Evolutionary conservation across 2,888 invertebrate species (phyloP), one percentile per base, ranked within the genome.

Genomic region (Gandaritis pyraliata): DNA sequence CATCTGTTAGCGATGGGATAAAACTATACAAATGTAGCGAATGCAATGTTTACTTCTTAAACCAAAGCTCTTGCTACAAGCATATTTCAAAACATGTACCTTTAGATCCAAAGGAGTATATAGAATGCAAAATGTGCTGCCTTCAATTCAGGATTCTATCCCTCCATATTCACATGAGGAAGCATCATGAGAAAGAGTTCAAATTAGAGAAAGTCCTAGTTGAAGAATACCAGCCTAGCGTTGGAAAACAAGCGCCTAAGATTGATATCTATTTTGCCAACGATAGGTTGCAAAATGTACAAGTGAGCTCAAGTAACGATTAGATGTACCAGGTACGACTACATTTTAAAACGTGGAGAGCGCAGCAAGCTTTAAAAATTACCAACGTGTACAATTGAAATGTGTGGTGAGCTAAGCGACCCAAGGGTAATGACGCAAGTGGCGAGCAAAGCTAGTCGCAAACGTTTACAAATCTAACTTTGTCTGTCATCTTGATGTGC

Each of bases 81-180:
- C 87, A 87, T 16, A 68, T 70, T 0, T 7, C 58, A 0, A 60
- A 54, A 23, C 87, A 87, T 10, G 57, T 47, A 8, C 45, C 59
- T 0, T 56, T 87, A 2, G 78, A 86, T 8, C 65, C 80, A 0
- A 83, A 74, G n/a, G 72, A 77, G 1, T 87, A 77, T 49, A 86
- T 86, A 2, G 81, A 77, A 8, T 87, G 87, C 51, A 87, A 87
- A 47, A 62, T 86, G 0, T 87, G 87, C 50, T 73, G 78, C 2
- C 70, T 86, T 0, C 86, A 85, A 55, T 85, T 87, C 52, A 62
- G 74, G 1, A 77, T 82, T 0, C 71, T 76, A 15, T 70, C 78
- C 1, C 60, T 87, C 0, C 77, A 73, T 0, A 58, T 64, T 0
- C 87, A 87, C 39, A 77, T 86, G 55, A 71, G 58, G 10, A 64